Base-by-base conservation (phyloP, 2,113 vertebrate genomes). In the Platysternon megacephalum region DNA sequence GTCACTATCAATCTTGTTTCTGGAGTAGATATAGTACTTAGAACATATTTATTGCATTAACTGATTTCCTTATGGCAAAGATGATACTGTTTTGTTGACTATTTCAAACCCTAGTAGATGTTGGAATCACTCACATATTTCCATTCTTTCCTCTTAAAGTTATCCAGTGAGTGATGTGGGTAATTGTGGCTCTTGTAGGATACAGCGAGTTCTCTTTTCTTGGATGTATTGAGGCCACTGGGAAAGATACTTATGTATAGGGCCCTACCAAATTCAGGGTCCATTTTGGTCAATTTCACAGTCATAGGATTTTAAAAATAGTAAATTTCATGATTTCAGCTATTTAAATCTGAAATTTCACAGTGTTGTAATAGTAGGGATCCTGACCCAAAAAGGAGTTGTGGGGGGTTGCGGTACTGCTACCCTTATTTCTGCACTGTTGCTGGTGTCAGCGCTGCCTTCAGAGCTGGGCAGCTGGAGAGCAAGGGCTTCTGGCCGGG, bases 221-320 rank as follows among this genome's bases (percentile, higher is more conserved):
- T 95, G 52, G 51, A 61, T 95, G 52, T 82, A 93, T 93, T 95
- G 49, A 94, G 90, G 90, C 88, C 93, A 94, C 90, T 91, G 90
- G 96, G 95, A 97, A 96, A 85, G 85, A 84, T 93, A 93, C 92
- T 92, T 96, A 5, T 87, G 80, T 91, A 86, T 19, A 21, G 48
- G 51, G 17, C 51, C 51, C 17, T 52, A 52, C 17, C 51, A 52
- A 52, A 52, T 6, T 52, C 51, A 52, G 17, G 51, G 17, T 52
- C 17, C 49, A 51, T 51, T 51, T 51, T 51, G 49, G 49, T 51
- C 49, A 51, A 17, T 51, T 51, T 51, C 49, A 51, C 49, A 17
- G 49, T 16, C 49, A 6, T 51, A 51, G 49, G 51, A 52, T 52
- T 52, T 52, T 52, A 7, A 52, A 52, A 52, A 52, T 52, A 19